Base-by-base conservation (phyloP, 2,888 invertebrate species). In the Cheilosia vulpina region DNA sequence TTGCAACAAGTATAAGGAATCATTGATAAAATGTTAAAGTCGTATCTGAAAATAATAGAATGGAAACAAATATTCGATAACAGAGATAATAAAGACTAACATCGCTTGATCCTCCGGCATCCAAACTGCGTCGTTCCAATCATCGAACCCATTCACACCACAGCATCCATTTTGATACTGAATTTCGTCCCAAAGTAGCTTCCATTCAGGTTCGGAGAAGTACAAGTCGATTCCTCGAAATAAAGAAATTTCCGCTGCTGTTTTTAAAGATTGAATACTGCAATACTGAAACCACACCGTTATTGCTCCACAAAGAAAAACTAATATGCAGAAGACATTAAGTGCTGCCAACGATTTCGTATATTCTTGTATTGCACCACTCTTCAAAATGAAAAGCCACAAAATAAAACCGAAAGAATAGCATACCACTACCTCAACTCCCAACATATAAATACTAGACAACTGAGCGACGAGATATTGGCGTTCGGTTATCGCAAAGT, bases 61-160 rank as follows among this genome's bases (percentile, higher is more conserved):
- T 13, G 13, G 21, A 13, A 71, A 13, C 7, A 45, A 4, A 21
- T 17, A 7, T 17, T 24, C 1, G 6, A 19, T 3, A 24, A 9
- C n/a, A 24, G 4, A 15, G 1, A 11, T n/a, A 31, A 11, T 3
- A 17, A 9, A 19, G n/a, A 17, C 15, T 63, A 76, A 78, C 77
- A 5, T 47, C 60, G 47, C 1, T 53, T 15, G 24, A n/a, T 81
- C 52, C 4, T 58, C 57, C 0, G 66, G 55, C 89, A 91, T 89
- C 91, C 92, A 91, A 0, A 87, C 87, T 0, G 91, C 91, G 7
- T 88, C 87, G 88, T 90, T 89, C 92, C 92, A 92, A 77, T 92
- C 92, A 72, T 87, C 88, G 83, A 90, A 91, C 75, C 83, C 87
- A n/a, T 89, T 69, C 3, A 92, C 91, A 0, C 92, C 92, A 68